A percentile compares a stretch with the other conserved stretches of the same genome.
Evolutionary conservation across 2,113 vertebrate genomes (phyloP).

Genomic region (Spea bombifrons): DNA sequence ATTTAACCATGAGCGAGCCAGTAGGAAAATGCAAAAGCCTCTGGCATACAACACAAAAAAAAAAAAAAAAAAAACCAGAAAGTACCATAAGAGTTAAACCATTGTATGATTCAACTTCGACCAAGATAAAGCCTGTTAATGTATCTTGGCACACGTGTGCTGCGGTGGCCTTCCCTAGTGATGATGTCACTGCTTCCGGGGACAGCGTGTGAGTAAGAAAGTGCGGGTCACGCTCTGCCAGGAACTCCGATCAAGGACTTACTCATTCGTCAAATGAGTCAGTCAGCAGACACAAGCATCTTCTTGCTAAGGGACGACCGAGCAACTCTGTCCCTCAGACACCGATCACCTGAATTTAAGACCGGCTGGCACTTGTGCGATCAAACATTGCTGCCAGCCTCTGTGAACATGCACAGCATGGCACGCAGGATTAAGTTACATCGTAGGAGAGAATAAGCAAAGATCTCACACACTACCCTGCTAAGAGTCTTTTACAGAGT

Average conservation of each 20-base stretch:
- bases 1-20: too few relatives aligned
- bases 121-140: not conserved
- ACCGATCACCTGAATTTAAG: too few relatives aligned
- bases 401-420: too few relatives aligned
- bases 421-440: too few relatives aligned
- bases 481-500: too few relatives aligned
- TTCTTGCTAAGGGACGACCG: not conserved
- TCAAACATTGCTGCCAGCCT: too few relatives aligned
- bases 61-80: not conserved
- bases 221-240: conserved; percentile 14
- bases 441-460: too few relatives aligned
- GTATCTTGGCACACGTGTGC: not conserved
- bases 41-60: not conserved
- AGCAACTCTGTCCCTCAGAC: too few relatives aligned
- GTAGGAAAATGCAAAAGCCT: not conserved
- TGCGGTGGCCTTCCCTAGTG: not conserved
- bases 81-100: not conserved
- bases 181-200: conserved; percentile 25
- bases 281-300: conserved; percentile 6
- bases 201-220: conserved; percentile 13
- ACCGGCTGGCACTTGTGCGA: too few relatives aligned
- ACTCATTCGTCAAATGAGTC: conserved; percentile 43
- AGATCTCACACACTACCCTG: too few relatives aligned
- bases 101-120: not conserved
- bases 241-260: conserved; percentile 38